Conservation (phyloP, 2,888 invertebrate genomes). For the Drepanosiphum platanoidis region DNA sequence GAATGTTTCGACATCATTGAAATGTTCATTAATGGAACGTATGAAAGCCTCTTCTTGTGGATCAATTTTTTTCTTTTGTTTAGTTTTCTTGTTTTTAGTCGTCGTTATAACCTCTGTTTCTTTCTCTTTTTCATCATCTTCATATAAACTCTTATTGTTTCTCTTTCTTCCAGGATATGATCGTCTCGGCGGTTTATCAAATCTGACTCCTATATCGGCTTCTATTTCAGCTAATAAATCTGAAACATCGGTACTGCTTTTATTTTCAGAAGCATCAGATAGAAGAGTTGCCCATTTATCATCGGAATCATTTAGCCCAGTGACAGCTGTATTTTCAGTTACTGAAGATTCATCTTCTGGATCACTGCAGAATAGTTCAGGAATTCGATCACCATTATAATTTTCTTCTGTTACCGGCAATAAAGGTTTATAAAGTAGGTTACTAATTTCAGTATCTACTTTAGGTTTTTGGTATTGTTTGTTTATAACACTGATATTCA, state of each 20-base stretch:
- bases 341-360: slow-evolving; percentile 38
- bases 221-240: slow-evolving; percentile 58
- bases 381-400: slow-evolving; percentile 10
- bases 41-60: slow-evolving; percentile 56
- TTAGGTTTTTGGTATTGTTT: neutral
- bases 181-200: slow-evolving; percentile 45
- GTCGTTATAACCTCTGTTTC: neutral
- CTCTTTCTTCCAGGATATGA: slow-evolving; percentile 58
- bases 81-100: slow-evolving; percentile 45
- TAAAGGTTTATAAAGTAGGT: neutral
- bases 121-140: slow-evolving; percentile 22
- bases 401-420: slow-evolving; percentile 41
- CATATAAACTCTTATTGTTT: slow-evolving; percentile 45
- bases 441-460: slow-evolving; percentile 4
- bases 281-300: slow-evolving; percentile 54
- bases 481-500: slow-evolving; percentile 48
- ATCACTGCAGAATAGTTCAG: slow-evolving; percentile 53
- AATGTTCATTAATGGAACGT: slow-evolving; percentile 51
- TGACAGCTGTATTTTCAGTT: neutral
- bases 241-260: slow-evolving; percentile 25
- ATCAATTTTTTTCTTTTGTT: slow-evolving; percentile 41
- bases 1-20: slow-evolving; percentile 50
- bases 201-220: slow-evolving; percentile 34
- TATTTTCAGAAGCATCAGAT: slow-evolving; percentile 39
- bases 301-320: slow-evolving; percentile 41